Conservation (phyloP, 2,888 invertebrate species). For the Gortyna flavago region DNA sequence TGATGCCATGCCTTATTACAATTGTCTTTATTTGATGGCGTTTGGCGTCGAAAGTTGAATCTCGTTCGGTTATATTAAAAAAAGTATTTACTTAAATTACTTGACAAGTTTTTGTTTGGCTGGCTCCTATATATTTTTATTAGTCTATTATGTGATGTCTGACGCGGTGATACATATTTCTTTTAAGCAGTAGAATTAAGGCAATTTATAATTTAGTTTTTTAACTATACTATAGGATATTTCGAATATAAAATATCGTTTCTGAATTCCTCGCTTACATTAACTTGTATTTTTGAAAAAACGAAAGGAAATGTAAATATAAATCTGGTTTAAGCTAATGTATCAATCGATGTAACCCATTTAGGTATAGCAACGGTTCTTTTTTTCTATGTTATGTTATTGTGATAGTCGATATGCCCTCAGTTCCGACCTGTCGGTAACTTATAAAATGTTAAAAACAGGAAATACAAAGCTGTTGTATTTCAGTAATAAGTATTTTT, state of each 20-base stretch:
- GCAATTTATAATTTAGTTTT: slow-evolving; percentile 40
- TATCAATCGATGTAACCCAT: slow-evolving; percentile 39
- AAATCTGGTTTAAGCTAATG: slow-evolving; percentile 31
- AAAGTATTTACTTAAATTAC: not conserved
- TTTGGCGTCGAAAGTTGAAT: slow-evolving; percentile 47
- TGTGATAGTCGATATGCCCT: slow-evolving; percentile 45
- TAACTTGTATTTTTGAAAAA: slow-evolving; percentile 31
- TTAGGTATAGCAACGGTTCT: slow-evolving; percentile 17
- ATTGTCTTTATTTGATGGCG: not conserved
- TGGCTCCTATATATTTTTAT: slow-evolving; percentile 28
- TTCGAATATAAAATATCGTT: slow-evolving; percentile 39
- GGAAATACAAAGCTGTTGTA: slow-evolving; percentile 57
- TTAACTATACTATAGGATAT: slow-evolving; percentile 31
- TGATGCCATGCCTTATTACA: not conserved
- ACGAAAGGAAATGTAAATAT: slow-evolving; percentile 35
- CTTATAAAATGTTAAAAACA: slow-evolving; percentile 43
- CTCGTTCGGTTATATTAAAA: slow-evolving; percentile 38
- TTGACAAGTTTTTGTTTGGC: slow-evolving; percentile 10
- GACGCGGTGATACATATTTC: slow-evolving; percentile 35
- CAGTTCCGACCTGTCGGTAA: slow-evolving; percentile 29
- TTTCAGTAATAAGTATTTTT: slow-evolving; percentile 53
- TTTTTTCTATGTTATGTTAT: slow-evolving; percentile 47
- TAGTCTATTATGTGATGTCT: slow-evolving; percentile 42
- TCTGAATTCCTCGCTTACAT: slow-evolving; percentile 40
- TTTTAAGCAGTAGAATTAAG: slow-evolving; percentile 30